Conservation (phyloP, 2,113 vertebrate species). For the Sorex fumeus region DNA sequence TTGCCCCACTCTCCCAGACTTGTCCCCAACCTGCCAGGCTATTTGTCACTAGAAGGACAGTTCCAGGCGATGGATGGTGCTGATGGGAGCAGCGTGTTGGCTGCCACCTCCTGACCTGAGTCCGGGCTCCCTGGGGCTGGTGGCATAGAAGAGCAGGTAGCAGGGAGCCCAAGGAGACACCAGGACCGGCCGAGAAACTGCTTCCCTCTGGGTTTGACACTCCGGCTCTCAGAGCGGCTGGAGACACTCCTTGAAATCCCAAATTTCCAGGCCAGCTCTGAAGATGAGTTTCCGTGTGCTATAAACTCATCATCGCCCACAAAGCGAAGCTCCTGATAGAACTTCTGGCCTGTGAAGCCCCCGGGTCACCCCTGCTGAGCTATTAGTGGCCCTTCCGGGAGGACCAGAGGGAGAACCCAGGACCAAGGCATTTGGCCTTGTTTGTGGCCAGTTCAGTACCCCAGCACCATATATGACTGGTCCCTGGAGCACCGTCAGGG, state of each 20-base stretch:
- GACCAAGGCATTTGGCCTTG: no score
- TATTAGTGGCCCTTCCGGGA: neutral
- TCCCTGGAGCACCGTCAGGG: no score
- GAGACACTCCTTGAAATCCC: constrained; percentile 2
- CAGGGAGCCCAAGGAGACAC: neutral
- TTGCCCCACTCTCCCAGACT: neutral
- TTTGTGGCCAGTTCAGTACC: no score
- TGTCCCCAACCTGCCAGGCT: neutral
- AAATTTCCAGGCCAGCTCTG: constrained; percentile 25
- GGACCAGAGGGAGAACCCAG: no score
- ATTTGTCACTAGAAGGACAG: neutral
- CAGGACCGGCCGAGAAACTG: neutral
- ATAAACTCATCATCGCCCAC: constrained; percentile 50
- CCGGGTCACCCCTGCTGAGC: neutral
- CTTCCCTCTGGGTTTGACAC: neutral
- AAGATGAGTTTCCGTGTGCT: constrained; percentile 18
- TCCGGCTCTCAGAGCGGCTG: no score
- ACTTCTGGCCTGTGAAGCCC: neutral
- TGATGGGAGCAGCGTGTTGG: neutral
- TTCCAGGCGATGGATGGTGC: constrained; percentile 14
- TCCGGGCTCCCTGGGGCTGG: neutral
- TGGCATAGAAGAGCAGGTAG: neutral
- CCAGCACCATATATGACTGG: no score
- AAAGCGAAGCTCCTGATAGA: constrained; percentile 55
- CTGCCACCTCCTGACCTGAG: neutral